Base-by-base conservation (phyloP, 2,888 invertebrate species). In the Amaurobius ferox region DNA sequence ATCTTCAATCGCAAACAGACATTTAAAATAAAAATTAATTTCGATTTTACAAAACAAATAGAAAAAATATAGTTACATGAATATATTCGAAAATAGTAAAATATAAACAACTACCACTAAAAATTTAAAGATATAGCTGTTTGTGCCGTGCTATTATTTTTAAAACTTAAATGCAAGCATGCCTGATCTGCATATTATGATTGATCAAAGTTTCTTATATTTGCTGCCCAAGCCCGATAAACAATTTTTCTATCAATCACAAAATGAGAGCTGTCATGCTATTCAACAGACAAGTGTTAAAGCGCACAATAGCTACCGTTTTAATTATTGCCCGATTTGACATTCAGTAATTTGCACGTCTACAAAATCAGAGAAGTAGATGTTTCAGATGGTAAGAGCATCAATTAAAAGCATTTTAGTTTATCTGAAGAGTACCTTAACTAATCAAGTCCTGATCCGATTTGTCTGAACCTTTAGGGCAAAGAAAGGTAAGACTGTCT, bases 291-390 rank as follows among this genome's bases (percentile, higher is more conserved):
- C 55, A 19, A 16, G 55, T 55, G 44, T 44, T 44, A 44, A 5
- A 44, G 2, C 23, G 19, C 23, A 55, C 19, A 23, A 55, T 55
- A 16, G 19, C 16, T 23, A 23, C 23, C 23, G 23, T 55, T 55
- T 55, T 55, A 55, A 55, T 55, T 55, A 55, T 55, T 23, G 23
- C 55, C 0, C 23, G 55, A 44, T 55, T 55, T 55, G 55, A 23
- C 23, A 55, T 55, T 55, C 23, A 55, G 9, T 16, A 44, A 16
- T 44, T 44, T 44, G 9, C 16, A 44, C 44, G 44, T 44, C 44
- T 44, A 16, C 2, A 2, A 44, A 44, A 16, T 44, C 44, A 44
- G 35, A 35, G 11, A 44, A 44, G 16, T 16, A 16, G 44, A 7
- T 44, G 2, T 44, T 13, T 2, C 44, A 11, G 2, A 44, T 7